phyloP scores from a whole-genome alignment of 2,888 invertebrate genomes.

The Lypha dubia region DNA sequence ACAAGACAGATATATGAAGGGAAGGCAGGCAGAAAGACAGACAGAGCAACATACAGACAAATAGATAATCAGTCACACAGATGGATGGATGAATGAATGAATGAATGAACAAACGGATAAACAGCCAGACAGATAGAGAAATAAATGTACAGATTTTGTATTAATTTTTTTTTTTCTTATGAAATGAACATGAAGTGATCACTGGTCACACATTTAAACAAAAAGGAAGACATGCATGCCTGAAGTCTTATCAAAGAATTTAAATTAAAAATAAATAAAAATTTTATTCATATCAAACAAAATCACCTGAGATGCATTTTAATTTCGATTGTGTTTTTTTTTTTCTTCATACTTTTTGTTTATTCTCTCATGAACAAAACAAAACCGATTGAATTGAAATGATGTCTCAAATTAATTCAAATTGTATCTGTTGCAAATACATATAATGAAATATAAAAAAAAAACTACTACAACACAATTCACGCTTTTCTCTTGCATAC shows the following conservation, averaged over 20 bases:
- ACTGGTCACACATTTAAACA: constrained; percentile 37
- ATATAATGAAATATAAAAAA: too few relatives aligned
- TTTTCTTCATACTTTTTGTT: neutral
- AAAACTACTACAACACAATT: neutral
- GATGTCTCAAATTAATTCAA: constrained; percentile 65
- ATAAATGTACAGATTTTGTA: constrained; percentile 38
- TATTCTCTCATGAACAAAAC: neutral
- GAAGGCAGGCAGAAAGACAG: constrained; percentile 18
- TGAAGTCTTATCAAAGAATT: constrained; percentile 43
- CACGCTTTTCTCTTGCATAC: neutral
- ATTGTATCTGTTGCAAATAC: constrained; percentile 33
- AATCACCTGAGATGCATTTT: constrained; percentile 69
- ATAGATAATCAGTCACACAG: constrained; percentile 2
- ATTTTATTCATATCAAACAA: constrained; percentile 46
- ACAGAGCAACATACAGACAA: neutral
- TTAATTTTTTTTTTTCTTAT: too few relatives aligned
- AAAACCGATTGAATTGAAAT: constrained; percentile 48
- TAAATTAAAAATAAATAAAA: constrained; percentile 47
- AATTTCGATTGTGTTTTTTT: constrained; percentile 44
- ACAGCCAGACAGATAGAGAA: constrained; percentile 6
- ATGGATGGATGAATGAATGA: constrained; percentile 31
- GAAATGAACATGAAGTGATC: constrained; percentile 56
- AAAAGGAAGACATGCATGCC: constrained; percentile 45
- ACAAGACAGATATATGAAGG: constrained; percentile 40
- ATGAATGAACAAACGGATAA: constrained; percentile 8